Conservation (phyloP, 2,888 invertebrate genomes). For the Drosophila anomelani region DNA sequence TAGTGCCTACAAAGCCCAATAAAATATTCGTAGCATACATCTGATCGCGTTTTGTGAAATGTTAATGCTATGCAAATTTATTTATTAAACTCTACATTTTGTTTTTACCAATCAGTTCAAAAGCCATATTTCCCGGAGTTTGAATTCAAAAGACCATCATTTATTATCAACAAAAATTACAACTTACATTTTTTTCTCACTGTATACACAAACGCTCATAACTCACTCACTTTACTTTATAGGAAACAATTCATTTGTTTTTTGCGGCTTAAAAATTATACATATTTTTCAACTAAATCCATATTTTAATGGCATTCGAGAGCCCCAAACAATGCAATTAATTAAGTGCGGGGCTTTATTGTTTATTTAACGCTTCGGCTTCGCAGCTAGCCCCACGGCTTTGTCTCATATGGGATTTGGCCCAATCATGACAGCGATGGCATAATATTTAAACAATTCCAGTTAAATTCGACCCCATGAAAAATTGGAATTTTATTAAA, state of each 20-base stretch:
- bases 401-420: conserved; percentile 31
- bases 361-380: conserved; percentile 38
- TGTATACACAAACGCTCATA: conserved; percentile 2
- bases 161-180: neutral
- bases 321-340: conserved; percentile 37
- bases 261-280: conserved; percentile 38
- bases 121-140: too few relatives aligned
- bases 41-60: too few relatives aligned
- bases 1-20: neutral
- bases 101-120: too few relatives aligned
- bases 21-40: too few relatives aligned
- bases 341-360: conserved; percentile 43
- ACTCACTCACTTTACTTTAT: neutral
- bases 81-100: too few relatives aligned
- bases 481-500: conserved; percentile 13
- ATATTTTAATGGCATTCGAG: conserved; percentile 38
- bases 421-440: conserved; percentile 19
- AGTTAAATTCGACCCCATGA: neutral
- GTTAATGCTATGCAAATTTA: too few relatives aligned
- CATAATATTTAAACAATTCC: conserved; percentile 24
- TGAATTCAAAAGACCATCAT: too few relatives aligned
- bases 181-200: neutral
- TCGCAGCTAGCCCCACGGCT: conserved; percentile 27
- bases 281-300: conserved; percentile 46
- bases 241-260: conserved; percentile 18